These are phyloP conservation scores for Sarcophaga rosellei DNA, from an alignment of 2,888 invertebrate species.

Conservation along the genomic window DNA sequence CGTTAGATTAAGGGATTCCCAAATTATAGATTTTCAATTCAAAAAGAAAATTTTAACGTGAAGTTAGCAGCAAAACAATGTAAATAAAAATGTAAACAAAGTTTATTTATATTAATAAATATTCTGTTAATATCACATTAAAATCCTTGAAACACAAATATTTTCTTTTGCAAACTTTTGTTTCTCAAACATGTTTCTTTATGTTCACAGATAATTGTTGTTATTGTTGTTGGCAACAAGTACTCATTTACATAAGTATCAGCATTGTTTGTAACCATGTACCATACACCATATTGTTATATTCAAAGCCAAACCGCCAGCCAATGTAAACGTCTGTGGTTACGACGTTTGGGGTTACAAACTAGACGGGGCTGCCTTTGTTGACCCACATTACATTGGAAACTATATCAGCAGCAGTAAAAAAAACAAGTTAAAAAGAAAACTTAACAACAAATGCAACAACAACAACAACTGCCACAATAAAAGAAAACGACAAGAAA, in stretches of 20 bases:
- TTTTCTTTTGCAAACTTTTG: background rate
- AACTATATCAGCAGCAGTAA: slow-evolving; percentile 12
- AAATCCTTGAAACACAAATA: too few species aligned
- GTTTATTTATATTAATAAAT: too few species aligned
- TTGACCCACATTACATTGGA: slow-evolving; percentile 52
- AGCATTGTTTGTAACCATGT: background rate
- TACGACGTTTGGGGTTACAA: slow-evolving; percentile 30
- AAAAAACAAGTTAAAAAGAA: background rate
- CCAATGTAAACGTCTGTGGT: slow-evolving; percentile 65
- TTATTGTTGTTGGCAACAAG: background rate
- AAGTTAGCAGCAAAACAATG: too few species aligned
- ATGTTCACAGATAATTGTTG: background rate
- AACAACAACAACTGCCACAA: slow-evolving; percentile 18
- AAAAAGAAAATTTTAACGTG: too few species aligned
- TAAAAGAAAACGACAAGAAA: slow-evolving; percentile 42
- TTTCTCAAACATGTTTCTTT: background rate
- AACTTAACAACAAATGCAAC: background rate
- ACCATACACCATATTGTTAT: background rate
- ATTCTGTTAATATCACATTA: too few species aligned
- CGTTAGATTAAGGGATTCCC: too few species aligned
- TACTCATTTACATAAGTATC: slow-evolving; percentile 25
- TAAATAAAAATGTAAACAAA: too few species aligned
- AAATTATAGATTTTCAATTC: too few species aligned
- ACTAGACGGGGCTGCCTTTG: slow-evolving; percentile 22
- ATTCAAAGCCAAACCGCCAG: slow-evolving; percentile 66